A percentile compares a stretch with the other conserved stretches of the same genome.
These are phyloP conservation scores for Aphaenogaster floridana DNA, from an alignment of 1,140 invertebrate genomes.

Conservation along the genomic window DNA sequence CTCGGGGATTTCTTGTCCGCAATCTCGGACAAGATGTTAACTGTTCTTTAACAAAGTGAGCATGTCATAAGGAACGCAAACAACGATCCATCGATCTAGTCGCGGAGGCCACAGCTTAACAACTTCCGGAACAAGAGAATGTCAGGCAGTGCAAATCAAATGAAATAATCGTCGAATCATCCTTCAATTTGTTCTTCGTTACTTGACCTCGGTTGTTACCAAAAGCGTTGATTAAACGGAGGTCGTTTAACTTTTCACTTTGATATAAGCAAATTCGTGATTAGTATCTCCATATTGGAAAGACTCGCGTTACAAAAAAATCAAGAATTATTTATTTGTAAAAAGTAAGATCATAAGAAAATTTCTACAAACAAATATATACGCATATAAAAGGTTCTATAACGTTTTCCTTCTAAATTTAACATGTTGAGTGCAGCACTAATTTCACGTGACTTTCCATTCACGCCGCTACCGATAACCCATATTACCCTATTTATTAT, in stretches of 20 bases:
- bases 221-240: background rate
- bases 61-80: constrained; percentile 56
- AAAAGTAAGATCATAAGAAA: background rate
- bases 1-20: constrained; percentile 70
- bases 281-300: background rate
- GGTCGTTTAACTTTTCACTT: background rate
- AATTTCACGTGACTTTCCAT: no score
- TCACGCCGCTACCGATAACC: no score
- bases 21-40: constrained; percentile 71
- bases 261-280: background rate
- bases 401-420: background rate
- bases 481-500: no score
- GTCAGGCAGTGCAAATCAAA: background rate
- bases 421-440: no score
- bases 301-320: background rate
- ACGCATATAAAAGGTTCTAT: background rate
- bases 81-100: constrained; percentile 72
- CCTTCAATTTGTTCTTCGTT: background rate
- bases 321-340: background rate
- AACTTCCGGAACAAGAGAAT: constrained; percentile 67
- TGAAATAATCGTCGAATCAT: constrained; percentile 6
- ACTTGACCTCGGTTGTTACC: constrained; percentile 2
- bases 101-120: constrained; percentile 55
- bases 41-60: constrained; percentile 69
- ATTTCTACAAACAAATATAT: background rate